Evolutionary conservation across 2,888 invertebrate species (phyloP).

Genomic region (Selenia dentaria): DNA sequence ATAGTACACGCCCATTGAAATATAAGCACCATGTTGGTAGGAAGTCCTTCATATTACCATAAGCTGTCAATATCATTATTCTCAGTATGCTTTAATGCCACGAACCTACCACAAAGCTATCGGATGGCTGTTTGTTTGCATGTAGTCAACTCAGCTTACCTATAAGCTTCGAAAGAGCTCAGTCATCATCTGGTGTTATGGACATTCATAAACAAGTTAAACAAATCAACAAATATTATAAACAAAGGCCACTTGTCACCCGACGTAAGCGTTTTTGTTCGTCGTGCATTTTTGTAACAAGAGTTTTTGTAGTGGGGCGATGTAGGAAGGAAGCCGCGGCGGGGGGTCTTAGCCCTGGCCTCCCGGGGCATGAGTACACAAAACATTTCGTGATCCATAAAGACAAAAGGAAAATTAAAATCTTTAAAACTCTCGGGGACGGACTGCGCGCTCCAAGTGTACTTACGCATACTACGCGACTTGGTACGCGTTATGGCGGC

Average conservation of each 20-base stretch:
- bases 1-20: no score
- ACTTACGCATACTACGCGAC: conserved; percentile 35
- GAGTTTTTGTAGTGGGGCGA: conserved; percentile 77
- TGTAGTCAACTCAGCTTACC: conserved; percentile 28
- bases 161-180: conserved; percentile 53
- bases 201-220: conserved; percentile 71
- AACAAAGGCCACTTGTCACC: conserved; percentile 83
- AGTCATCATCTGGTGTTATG: conserved; percentile 69
- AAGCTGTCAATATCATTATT: conserved; percentile 14
- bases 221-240: conserved; percentile 80
- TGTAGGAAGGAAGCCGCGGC: conserved; percentile 81
- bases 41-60: conserved; percentile 11
- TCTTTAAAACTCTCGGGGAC: conserved; percentile 69
- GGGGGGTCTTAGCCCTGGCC: conserved; percentile 71
- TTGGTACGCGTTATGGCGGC: not conserved
- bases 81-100: conserved; percentile 5
- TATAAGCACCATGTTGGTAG: not conserved
- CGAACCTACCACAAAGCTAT: conserved; percentile 32
- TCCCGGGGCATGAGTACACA: conserved; percentile 77
- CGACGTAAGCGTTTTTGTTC: conserved; percentile 78
- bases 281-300: conserved; percentile 78
- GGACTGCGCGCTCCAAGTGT: conserved; percentile 34
- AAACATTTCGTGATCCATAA: conserved; percentile 83
- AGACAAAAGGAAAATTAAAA: conserved; percentile 83
- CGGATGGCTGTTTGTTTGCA: conserved; percentile 35